Conservation (phyloP, 2,113 vertebrate genomes). For the Crocuta crocuta region DNA sequence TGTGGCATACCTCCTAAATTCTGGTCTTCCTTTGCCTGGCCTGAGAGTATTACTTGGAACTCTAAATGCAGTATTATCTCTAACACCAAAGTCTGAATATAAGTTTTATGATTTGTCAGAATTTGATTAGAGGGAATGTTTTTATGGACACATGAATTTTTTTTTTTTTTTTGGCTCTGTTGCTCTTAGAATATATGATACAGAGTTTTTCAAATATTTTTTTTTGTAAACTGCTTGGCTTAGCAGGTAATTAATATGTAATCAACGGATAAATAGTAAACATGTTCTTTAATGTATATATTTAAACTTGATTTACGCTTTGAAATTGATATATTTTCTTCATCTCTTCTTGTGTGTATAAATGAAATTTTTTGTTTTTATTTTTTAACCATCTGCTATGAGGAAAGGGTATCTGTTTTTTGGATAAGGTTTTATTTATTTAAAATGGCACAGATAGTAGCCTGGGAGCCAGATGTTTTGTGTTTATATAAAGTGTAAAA, state of each 20-base stretch:
- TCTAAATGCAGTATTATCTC: not conserved
- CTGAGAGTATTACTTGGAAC: not conserved
- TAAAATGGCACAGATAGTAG: not conserved
- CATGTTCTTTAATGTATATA: not conserved
- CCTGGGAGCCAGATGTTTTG: slow-evolving; percentile 35
- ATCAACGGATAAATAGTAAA: not conserved
- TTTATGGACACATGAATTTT: not conserved
- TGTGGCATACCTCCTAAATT: not conserved
- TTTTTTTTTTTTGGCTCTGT: not conserved
- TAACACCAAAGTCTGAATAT: not conserved
- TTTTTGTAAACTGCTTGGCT: not conserved
- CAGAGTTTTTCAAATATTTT: not conserved
- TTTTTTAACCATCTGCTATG: slow-evolving; percentile 55
- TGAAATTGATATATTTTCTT: not conserved
- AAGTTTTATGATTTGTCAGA: not conserved
- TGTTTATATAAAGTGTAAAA: not conserved
- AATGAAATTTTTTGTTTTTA: not conserved
- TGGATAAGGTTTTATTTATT: slow-evolving; percentile 42
- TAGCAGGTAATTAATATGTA: not conserved
- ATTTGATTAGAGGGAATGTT: not conserved
- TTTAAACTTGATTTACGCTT: slow-evolving; percentile 30
- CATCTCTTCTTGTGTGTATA: not conserved
- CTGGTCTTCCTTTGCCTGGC: not conserved
- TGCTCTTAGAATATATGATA: not conserved
- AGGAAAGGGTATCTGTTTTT: not conserved